A percentile compares a stretch with the other conserved stretches of the same genome.
phyloP scores from a whole-genome alignment of 1,140 invertebrate species.

The Drosophila kanapiae region DNA sequence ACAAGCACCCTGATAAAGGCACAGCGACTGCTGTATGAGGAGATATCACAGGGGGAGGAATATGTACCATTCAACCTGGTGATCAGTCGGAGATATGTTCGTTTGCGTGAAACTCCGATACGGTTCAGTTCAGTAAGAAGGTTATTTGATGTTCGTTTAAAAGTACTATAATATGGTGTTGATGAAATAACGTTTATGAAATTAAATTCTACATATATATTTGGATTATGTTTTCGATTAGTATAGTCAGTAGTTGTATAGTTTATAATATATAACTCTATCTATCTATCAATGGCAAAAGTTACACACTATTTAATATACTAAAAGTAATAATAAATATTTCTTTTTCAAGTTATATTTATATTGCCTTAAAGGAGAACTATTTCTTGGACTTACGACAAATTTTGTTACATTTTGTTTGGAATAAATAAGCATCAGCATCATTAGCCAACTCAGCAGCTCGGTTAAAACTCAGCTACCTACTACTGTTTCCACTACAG shows the following conservation, averaged over 20 bases:
- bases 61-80: slow-evolving; percentile 35
- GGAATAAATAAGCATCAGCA: background rate
- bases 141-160: background rate
- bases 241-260: background rate
- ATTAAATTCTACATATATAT: no score
- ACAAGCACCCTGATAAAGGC: slow-evolving; percentile 70
- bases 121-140: slow-evolving; percentile 1
- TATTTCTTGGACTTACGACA: no score
- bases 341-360: no score
- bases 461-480: background rate
- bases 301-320: no score
- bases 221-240: background rate
- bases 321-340: no score
- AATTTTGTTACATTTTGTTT: background rate
- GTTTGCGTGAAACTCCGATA: background rate
- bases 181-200: background rate
- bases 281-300: no score
- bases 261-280: no score
- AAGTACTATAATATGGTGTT: background rate
- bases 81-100: slow-evolving; percentile 15
- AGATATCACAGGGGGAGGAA: slow-evolving; percentile 17
- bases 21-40: slow-evolving; percentile 16
- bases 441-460: background rate
- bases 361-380: background rate
- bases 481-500: slow-evolving; percentile 17